Evolutionary conservation across 2,797 vertebrate species (phyloP), one percentile per base, ranked within the genome.

Genomic region (Lithobates pipiens): DNA sequence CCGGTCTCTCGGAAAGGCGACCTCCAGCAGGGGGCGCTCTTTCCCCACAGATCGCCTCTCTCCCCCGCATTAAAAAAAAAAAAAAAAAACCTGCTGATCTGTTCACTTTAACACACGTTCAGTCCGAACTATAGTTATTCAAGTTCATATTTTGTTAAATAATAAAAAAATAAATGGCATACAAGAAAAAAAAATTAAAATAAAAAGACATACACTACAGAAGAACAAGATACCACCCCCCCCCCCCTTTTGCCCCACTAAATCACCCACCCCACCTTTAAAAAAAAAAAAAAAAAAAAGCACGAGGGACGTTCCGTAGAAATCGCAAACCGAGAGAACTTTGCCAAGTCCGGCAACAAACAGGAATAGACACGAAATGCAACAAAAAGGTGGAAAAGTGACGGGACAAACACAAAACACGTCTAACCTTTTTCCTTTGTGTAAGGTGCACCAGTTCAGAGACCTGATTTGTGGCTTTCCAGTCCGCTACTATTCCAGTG

Each of bases 361-460:
- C 16, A 73, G 1, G 65, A 86, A 82, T 23, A 77, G 69, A 80
- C 34, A 76, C 57, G 79, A 32, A 63, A 80, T 25, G n/a, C 21
- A 61, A 68, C 9, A 85, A 29, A 63, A 50, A 77, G 8, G 74
- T 32, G 39, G 1, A 73, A 78, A 76, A 74, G 73, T 80, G 74
- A 76, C 39, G 77, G 42, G 57, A 76, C n/a, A 54, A 63, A 76
- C 61, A 77, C 13, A 86, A 54, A 67, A 78, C 18, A 78, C 77
- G 80, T 87, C 89, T 90, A 85, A 90, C 89, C 90, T 91, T 86
- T 74, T 86, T 83, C 69, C 68, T 79, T 63, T 80, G 83, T 63
- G 80, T 75, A 73, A 81, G 86, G 68, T 84, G 74, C 72, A 69
- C 75, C 76, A 83, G 36, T 25, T 85, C 76, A 73, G 80, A 73